Evolutionary conservation across 2,113 vertebrate species (phyloP).

Genomic region (Labeo rohita): DNA sequence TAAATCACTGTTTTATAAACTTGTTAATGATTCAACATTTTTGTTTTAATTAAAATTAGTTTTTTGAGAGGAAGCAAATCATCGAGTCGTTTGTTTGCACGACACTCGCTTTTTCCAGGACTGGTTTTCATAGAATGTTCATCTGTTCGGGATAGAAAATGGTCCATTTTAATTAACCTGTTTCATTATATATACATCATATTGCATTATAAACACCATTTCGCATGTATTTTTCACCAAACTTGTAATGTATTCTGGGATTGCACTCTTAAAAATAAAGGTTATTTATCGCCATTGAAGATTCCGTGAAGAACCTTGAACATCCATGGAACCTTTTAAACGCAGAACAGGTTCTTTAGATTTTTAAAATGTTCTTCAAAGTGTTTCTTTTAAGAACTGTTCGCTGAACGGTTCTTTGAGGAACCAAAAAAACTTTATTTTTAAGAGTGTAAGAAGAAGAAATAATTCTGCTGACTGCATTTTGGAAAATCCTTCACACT

Average conservation of each 20-base stretch:
- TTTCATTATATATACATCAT: not conserved
- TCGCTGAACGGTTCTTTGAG: too few species aligned
- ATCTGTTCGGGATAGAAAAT: too few species aligned
- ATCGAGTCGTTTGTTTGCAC: conserved; percentile 15
- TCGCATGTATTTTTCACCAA: not conserved
- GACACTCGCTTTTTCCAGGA: not conserved
- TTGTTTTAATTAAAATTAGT: conserved; percentile 99
- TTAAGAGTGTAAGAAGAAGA: not conserved
- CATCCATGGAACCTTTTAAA: too few species aligned
- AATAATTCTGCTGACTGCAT: not conserved
- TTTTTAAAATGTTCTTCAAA: too few species aligned
- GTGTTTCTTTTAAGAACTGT: too few species aligned
- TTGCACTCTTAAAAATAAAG: too few species aligned
- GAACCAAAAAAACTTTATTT: too few species aligned
- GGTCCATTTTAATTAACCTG: too few species aligned
- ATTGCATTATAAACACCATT: not conserved
- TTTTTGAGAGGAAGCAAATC: conserved; percentile 85
- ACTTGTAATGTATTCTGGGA: not conserved
- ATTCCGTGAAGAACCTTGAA: too few species aligned
- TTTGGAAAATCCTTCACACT: not conserved
- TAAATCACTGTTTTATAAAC: conserved; percentile 99
- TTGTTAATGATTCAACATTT: conserved; percentile 97
- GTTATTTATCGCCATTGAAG: too few species aligned
- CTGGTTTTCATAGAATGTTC: not conserved
- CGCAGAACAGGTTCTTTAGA: too few species aligned